Percentiles rank a stretch among this genome's conserved stretches.
These are phyloP conservation scores for Orgyia antiqua DNA, from an alignment of 2,888 invertebrate genomes.

Conservation along the genomic window DNA sequence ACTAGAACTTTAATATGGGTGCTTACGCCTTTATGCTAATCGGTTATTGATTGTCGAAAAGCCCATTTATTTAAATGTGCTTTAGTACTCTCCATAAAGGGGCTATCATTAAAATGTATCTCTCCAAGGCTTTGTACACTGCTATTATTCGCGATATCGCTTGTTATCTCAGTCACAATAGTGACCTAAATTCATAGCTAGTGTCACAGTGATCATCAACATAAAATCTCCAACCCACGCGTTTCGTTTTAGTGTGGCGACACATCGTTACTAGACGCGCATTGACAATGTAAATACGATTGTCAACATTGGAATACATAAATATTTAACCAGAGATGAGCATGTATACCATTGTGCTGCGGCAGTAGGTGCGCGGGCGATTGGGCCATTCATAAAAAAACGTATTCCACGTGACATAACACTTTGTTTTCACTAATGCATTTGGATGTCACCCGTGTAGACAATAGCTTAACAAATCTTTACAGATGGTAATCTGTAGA, in stretches of 20 bases:
- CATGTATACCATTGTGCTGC: constrained; percentile 47
- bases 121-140: neutral
- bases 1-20: no score
- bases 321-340: constrained; percentile 68
- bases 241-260: constrained; percentile 44
- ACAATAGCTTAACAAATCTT: constrained; percentile 22
- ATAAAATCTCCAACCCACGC: constrained; percentile 59
- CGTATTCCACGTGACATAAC: constrained; percentile 46
- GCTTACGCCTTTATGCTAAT: no score
- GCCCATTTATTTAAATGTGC: no score
- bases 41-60: no score
- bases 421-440: constrained; percentile 24
- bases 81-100: neutral
- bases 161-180: constrained; percentile 38
- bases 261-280: constrained; percentile 42
- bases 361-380: constrained; percentile 34
- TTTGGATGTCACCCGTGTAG: constrained; percentile 20
- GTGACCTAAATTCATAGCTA: constrained; percentile 62
- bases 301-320: constrained; percentile 73
- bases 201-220: constrained; percentile 60
- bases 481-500: constrained; percentile 4
- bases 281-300: constrained; percentile 72
- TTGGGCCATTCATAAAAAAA: constrained; percentile 38
- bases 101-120: neutral
- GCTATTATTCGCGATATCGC: constrained; percentile 24